Evolutionary conservation across 2,113 vertebrate genomes (phyloP).

Genomic region (Brachyistius frenatus): DNA sequence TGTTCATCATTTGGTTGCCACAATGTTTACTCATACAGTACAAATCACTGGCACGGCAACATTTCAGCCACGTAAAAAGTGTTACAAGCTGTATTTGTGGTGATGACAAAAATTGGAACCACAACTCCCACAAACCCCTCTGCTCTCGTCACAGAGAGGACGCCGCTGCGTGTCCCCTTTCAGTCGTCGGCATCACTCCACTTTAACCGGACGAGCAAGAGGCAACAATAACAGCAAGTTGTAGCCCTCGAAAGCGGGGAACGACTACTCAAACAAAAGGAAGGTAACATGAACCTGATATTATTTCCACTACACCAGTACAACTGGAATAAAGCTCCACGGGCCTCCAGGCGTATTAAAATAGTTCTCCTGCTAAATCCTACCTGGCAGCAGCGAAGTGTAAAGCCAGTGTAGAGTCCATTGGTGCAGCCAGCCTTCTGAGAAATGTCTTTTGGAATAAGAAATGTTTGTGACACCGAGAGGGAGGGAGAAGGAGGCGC

Average conservation of each 20-base stretch:
- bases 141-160: conserved; percentile 7
- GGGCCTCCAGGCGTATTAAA: not conserved
- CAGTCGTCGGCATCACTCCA: conserved; percentile 21
- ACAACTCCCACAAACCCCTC: not conserved
- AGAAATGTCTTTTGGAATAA: not conserved
- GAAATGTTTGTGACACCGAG: not conserved
- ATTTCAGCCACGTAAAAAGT: not conserved
- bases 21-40: not conserved
- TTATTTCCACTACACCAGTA: not conserved
- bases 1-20: conserved; percentile 16
- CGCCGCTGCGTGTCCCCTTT: conserved; percentile 16
- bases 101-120: not conserved
- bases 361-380: not conserved
- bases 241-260: not conserved
- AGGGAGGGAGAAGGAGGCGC: too few relatives aligned
- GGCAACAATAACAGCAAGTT: conserved; percentile 13
- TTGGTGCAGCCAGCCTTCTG: not conserved
- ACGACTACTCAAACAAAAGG: not conserved
- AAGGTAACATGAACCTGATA: not conserved
- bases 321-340: not conserved
- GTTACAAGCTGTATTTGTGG: not conserved
- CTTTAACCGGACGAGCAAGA: conserved; percentile 18
- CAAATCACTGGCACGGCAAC: not conserved
- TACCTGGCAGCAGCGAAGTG: not conserved
- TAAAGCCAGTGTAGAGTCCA: not conserved